Base-by-base conservation (phyloP, 2,888 invertebrate genomes). In the Ariolimax columbianus region DNA sequence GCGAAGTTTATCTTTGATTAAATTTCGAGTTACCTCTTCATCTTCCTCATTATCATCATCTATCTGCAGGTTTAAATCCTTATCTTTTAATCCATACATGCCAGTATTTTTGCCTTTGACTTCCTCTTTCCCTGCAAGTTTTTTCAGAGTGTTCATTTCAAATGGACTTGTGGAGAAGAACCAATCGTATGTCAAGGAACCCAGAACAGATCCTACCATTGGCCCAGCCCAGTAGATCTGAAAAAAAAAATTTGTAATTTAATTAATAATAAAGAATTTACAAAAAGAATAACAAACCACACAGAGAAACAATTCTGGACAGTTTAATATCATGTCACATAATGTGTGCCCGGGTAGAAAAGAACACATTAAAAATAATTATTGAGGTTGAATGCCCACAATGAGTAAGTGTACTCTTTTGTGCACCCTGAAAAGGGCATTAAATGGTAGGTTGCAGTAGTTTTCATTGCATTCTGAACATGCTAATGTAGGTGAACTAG, bases 151-250 rank as follows among this genome's bases (percentile, higher is more conserved):
- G 51, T 33, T 33, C 51, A 75, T 75, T 33, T 75, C 75, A 51
- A 75, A 17, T 7, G 75, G 75, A 9, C 19, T 75, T 47, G 75
- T 75, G 19, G 75, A 75, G 75, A 75, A 75, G 47, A 75, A 75
- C 75, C 75, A 75, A 66, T 90, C 89, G 66, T 91, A 91, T 1
- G 88, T 43, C 11, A 91, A 78, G 30, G 89, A 86, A 19, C 90
- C 91, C 0, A 83, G n/a, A 0, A 86, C 89, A 14, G 86, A 89
- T 0, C 91, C 91, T 2, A 88, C 59, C 85, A 90, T 23, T 7
- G 89, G 89, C 0, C 91, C 91, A 17, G 88, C 86, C 91, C 91
- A 91, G 78, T 90, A 91, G 14, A 90, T 85, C 91, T 91, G 85
- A 6, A 87, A 73, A 73, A n/a, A 63, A 55, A 55, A 14, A 14